phyloP scores from a whole-genome alignment of 2,888 invertebrate species.

The Bunonema sp. region DNA sequence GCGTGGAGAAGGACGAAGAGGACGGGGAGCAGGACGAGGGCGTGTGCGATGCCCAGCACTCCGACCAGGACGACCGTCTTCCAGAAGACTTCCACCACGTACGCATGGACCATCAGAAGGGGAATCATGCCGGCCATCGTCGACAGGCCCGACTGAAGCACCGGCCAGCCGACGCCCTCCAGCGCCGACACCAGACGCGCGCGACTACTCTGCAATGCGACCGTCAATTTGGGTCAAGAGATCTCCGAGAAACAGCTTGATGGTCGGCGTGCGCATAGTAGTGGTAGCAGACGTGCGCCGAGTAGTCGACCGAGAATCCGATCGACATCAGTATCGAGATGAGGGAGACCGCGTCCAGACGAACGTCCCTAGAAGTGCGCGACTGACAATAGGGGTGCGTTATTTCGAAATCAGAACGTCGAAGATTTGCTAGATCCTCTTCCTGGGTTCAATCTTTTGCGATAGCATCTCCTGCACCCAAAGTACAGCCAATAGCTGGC shows the following conservation, averaged over 20 bases:
- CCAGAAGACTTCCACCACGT: slow-evolving; percentile 41
- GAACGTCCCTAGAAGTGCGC: too few relatives aligned
- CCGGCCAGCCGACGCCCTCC: slow-evolving; percentile 38
- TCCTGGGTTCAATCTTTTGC: too few relatives aligned
- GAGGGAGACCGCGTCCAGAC: slow-evolving; percentile 36
- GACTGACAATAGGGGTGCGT: too few relatives aligned
- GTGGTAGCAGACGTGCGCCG: slow-evolving; percentile 39
- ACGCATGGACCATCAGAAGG: slow-evolving; percentile 34
- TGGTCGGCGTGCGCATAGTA: slow-evolving; percentile 27
- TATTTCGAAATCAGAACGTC: too few relatives aligned
- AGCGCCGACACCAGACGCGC: slow-evolving; percentile 26
- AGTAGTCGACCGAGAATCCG: slow-evolving; percentile 38
- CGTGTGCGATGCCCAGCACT: slow-evolving; percentile 33
- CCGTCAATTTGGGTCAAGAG: background rate
- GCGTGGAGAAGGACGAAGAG: slow-evolving; percentile 32
- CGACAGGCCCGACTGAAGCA: slow-evolving; percentile 30
- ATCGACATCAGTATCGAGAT: slow-evolving; percentile 39
- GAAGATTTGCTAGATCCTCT: too few relatives aligned
- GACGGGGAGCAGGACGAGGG: slow-evolving; percentile 31
- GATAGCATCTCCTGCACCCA: too few relatives aligned
- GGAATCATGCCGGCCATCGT: slow-evolving; percentile 37
- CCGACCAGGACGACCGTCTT: slow-evolving; percentile 36
- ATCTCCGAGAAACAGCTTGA: background rate
- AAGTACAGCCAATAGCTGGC: too few relatives aligned
- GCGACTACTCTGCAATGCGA: too few relatives aligned